phyloP scores from a whole-genome alignment of 1,140 invertebrate genomes.

The Batillaria attramentaria region DNA sequence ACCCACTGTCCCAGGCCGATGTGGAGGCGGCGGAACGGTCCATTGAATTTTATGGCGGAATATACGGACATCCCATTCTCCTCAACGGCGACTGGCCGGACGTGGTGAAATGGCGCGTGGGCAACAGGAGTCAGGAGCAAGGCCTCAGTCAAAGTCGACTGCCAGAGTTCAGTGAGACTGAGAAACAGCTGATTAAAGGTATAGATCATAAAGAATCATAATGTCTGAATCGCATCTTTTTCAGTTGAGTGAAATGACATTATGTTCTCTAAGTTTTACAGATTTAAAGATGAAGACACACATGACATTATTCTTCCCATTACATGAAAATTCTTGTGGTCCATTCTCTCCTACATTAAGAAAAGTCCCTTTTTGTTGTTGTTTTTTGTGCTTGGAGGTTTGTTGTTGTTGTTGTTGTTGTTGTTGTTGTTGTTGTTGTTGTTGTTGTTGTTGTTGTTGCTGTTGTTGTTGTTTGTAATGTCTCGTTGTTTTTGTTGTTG shows the following conservation, averaged over 20 bases:
- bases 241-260: too few species aligned
- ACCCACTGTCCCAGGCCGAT: constrained; percentile 33
- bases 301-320: too few species aligned
- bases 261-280: too few species aligned
- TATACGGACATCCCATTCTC: constrained; percentile 66
- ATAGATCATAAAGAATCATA: too few species aligned
- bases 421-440: not conserved
- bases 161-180: constrained; percentile 51
- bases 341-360: too few species aligned
- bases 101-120: constrained; percentile 56
- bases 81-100: constrained; percentile 68
- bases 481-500: too few species aligned
- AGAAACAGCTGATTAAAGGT: constrained; percentile 57
- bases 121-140: constrained; percentile 47
- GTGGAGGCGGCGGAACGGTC: constrained; percentile 40
- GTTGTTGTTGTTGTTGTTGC: too few species aligned
- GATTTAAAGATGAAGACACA: too few species aligned
- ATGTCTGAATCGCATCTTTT: too few species aligned
- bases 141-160: constrained; percentile 46
- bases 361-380: too few species aligned
- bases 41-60: constrained; percentile 57
- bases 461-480: too few species aligned
- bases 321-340: too few species aligned
- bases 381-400: not conserved
- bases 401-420: not conserved